Conservation (phyloP, 2,113 vertebrate genomes). For the Rhynchopsitta pachyrhyncha region DNA sequence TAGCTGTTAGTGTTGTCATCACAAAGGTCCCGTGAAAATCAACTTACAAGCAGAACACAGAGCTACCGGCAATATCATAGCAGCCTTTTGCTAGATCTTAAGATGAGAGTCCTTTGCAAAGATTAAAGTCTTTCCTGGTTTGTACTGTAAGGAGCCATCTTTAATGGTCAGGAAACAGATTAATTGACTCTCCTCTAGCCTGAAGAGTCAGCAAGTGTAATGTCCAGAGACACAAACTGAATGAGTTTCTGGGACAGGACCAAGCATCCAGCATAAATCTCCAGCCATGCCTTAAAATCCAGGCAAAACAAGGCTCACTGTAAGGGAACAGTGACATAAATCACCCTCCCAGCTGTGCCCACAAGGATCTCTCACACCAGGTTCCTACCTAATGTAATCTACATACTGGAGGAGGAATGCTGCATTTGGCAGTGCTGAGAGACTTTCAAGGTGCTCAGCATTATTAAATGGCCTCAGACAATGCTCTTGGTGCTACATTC, state of each 20-base stretch:
- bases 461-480: neutral
- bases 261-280: neutral
- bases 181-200: neutral
- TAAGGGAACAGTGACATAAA: neutral
- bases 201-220: neutral
- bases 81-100: neutral
- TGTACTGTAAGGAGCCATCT: neutral
- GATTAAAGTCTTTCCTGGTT: neutral
- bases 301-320: neutral
- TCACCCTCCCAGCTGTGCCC: neutral
- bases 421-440: fast-evolving
- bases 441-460: neutral
- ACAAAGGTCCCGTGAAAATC: neutral
- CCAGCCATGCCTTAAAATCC: neutral
- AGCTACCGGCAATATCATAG: neutral
- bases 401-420: neutral
- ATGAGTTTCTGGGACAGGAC: neutral
- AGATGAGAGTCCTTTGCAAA: neutral
- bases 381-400: neutral
- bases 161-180: neutral
- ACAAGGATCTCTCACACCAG: no score
- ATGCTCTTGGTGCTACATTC: fast-evolving
- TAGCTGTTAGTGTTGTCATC: slow-evolving; percentile 10
- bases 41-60: neutral
- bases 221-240: neutral